Conservation (phyloP, 2,113 vertebrate genomes). For the Eudyptes chrysolophus region DNA sequence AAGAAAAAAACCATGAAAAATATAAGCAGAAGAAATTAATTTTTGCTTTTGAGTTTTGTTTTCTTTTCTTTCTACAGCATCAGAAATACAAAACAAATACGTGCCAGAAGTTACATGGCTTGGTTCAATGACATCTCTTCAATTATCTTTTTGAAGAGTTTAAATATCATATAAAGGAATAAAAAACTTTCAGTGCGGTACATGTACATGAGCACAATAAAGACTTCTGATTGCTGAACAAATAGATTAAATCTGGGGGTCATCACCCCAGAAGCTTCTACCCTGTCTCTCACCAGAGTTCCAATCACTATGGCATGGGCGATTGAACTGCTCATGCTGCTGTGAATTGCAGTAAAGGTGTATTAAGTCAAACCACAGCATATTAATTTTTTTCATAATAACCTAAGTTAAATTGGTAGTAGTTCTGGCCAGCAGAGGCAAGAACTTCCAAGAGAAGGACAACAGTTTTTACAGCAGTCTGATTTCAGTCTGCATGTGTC, state of each 20-base stretch:
- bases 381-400: neutral
- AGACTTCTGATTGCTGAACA: neutral
- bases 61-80: neutral
- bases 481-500: neutral
- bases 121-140: neutral
- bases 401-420: neutral
- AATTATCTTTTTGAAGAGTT: neutral
- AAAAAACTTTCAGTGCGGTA: neutral
- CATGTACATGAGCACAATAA: neutral
- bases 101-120: neutral
- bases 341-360: neutral
- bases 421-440: neutral
- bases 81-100: neutral
- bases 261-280: neutral
- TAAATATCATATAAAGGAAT: neutral
- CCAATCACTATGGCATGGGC: neutral
- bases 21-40: neutral
- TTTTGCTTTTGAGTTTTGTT: neutral
- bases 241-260: neutral
- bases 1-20: neutral
- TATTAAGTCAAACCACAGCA: neutral
- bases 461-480: neutral
- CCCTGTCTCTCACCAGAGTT: neutral
- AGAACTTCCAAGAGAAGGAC: neutral
- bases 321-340: neutral